phyloP scores from a whole-genome alignment of 2,797 vertebrate species.

The Myripristis murdjan region DNA sequence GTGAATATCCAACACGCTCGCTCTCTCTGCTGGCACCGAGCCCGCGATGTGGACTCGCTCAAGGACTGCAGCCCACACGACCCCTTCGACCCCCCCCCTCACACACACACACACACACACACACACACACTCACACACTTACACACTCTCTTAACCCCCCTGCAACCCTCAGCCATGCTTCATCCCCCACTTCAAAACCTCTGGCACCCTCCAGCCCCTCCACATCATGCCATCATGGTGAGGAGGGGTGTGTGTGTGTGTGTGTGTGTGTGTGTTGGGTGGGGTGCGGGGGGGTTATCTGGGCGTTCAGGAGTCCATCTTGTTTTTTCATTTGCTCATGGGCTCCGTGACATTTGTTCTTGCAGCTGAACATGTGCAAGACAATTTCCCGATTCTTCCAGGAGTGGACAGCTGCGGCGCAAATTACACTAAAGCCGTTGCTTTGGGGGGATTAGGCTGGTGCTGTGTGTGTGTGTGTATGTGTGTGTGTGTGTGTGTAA shows the following conservation, averaged over 20 bases:
- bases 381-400: conserved; percentile 92
- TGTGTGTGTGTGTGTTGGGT: not conserved
- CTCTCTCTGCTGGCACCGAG: no score
- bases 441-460: conserved; percentile 88
- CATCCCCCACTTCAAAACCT: conserved; percentile 20
- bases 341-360: conserved; percentile 89
- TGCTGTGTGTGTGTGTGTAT: conserved; percentile 78
- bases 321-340: conserved; percentile 89
- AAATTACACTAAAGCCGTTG: conserved; percentile 92
- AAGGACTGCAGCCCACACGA: conserved; percentile 13
- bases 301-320: conserved; percentile 73
- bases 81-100: no score
- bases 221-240: conserved; percentile 29
- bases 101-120: conserved; percentile 4
- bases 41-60: no score
- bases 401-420: conserved; percentile 91
- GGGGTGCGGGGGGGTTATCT: conserved; percentile 1
- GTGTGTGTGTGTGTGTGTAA: conserved; percentile 74
- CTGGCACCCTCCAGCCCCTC: conserved; percentile 34
- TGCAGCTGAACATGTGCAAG: conserved; percentile 92
- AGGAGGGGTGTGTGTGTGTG: no score
- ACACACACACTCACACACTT: conserved; percentile 66
- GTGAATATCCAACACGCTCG: no score
- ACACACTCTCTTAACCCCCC: no score
- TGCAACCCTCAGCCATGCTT: no score